Base-by-base conservation (phyloP, 2,797 vertebrate genomes). In the Sebastes paucispinis region DNA sequence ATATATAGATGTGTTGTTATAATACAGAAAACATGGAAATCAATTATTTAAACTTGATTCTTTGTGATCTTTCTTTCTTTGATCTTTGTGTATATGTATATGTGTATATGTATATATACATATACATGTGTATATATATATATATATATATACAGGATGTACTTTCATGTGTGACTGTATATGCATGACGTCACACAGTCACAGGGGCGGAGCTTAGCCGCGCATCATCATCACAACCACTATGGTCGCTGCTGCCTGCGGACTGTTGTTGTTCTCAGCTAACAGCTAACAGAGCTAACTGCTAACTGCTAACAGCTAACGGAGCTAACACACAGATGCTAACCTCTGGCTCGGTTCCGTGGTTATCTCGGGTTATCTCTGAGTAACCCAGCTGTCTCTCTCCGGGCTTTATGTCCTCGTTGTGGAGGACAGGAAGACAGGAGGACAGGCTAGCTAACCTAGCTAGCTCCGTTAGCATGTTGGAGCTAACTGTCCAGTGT, bases 381-480 rank as follows among this genome's bases (percentile, higher is more conserved):
- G 5, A 14, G 57, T 0, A 13, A 18, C 18, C 55, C 63, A 29
- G 13, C n/a, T 12, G 24, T 20, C 9, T 13, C 2, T 8, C 4
- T 13, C 4, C 10, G 20, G 39, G 34, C 4, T 75, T 31, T 13
- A 2, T 47, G 73, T 32, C 39, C 3, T 24, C 18, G 43, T 24
- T 72, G 36, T 64, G 29, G 60, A 22, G 47, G 47, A 79, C 73
- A 52, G 32, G 59, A 36, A 12, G 34, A 36, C 34, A 39, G 43
- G 43, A 47, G 43, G 43, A 79, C 68, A 52, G 32, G 59, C 68
- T 69, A 60, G 73, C 13, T 57, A 64, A 55, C 25, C 60, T 57
- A 39, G 36, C 36, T 39, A 82, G 63, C 79, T 50, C 16, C 9
- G 60, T 83, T 89, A 91, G 87, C 87, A 84, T 87, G 74, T 66